Evolutionary conservation across 2,888 invertebrate genomes (phyloP).

Genomic region (Agelastica alni): DNA sequence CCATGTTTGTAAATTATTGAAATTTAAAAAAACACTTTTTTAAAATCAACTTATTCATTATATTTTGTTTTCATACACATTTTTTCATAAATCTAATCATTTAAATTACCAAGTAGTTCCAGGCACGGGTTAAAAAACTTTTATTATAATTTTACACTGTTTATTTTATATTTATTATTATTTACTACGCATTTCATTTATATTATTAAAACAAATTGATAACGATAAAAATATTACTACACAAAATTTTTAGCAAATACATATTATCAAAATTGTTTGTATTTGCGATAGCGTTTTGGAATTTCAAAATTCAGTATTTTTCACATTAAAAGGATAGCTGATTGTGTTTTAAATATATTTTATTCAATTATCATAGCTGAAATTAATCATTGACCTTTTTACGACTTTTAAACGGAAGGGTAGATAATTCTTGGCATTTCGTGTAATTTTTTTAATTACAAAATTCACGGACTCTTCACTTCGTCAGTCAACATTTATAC

Average conservation of each 20-base stretch:
- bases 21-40: no score
- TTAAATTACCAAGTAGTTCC: no score
- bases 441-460: neutral
- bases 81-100: no score
- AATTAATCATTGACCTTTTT: constrained; percentile 16
- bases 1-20: no score
- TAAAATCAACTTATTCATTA: no score
- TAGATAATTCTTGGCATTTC: neutral
- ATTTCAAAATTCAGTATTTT: neutral
- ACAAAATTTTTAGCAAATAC: neutral
- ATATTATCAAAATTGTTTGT: neutral
- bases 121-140: no score
- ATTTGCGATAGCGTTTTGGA: neutral
- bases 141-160: no score
- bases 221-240: neutral
- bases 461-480: neutral
- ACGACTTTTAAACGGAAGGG: neutral
- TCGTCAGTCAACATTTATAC: neutral
- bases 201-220: neutral
- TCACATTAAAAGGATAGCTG: neutral
- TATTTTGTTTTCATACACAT: no score
- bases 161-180: no score
- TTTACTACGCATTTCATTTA: neutral
- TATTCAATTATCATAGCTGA: no score
- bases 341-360: no score